Base-by-base conservation (phyloP, 1,140 invertebrate genomes). In the Elysia chlorotica region DNA sequence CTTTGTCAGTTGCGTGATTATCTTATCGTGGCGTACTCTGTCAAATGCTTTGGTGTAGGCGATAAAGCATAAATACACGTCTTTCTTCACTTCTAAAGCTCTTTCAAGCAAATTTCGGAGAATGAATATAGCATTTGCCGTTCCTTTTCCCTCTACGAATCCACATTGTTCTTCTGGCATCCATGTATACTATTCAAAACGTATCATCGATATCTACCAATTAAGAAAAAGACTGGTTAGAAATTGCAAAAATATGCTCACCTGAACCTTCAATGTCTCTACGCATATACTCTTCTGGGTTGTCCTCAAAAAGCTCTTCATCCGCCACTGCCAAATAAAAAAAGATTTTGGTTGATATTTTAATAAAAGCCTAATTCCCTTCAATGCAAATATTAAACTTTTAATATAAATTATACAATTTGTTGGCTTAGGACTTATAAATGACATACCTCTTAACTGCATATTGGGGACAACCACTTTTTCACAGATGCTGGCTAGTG, bases 401-500 rank as follows among this genome's bases (percentile, higher is more conserved):
- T 21, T 21, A 33, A 21, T 28, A 31, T 68, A 19, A 23, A 37
- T n/a, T n/a, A n/a, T n/a, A n/a, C n/a, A n/a, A n/a, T n/a, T n/a
- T n/a, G n/a, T n/a, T n/a, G n/a, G n/a, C n/a, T n/a, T n/a, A n/a
- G n/a, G n/a, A 48, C 41, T 14, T 48, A 48, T 10, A 10, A n/a
- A 14, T 17, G 54, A 67, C 77, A 85, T 89, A 94, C 93, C 90
- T 91, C 97, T 90, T 78, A 99, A 97, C 87, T 98, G 93, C 91
- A 99, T 96, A 86, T 99, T 99, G 0, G 97, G 97, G 76, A 99
- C 96, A 83, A 99, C 94, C 25, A 99, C 95, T 89, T 98, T 98
- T 85, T 99, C 95, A 88, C 97, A 99, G 76, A 99, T 98, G 77
- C 92, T 94, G 54, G 93, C 92, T 2, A 99, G 88, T 25, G 95